Evolutionary conservation across 92 coral and sea anemone species (phyloP), one percentile per base, ranked within the genome.

Genomic region (Siderastrea radians): DNA sequence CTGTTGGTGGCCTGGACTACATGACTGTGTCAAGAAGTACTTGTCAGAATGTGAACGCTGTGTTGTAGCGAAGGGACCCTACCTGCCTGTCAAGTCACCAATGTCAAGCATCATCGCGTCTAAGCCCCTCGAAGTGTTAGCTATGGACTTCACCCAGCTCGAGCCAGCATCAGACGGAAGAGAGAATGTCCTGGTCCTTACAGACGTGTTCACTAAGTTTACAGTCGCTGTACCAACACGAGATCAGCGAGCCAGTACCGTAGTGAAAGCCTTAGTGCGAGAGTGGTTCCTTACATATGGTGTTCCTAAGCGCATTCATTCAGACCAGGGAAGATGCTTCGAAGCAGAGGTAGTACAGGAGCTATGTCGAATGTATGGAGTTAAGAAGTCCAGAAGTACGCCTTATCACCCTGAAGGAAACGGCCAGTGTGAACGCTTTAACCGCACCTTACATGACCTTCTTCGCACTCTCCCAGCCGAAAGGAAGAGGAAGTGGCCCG

Each of bases 291-390:
- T 80, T 10, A 76, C 83, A 45, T 89, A 77, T 82, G 92, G 91
- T 51, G 87, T 87, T 5, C 90, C 90, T 9, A 46, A 86, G 85
- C 2, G 85, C n/a, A 82, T 92, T 78, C 95, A 92, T 85, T 88
- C 95, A 15, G 92, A 92, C 80, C 92, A 88, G 53, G 92, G 95
- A n/a, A 78, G 90, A 26, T 77, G 84, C 11, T 92, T 92, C 26
- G 92, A 92, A 51, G 89, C 90, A 7, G 90, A 87, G 49, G 47
- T 91, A 26, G 84, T 91, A 1, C 52, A 91, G 71, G 95, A 88
- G 14, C 74, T 92, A 47, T 92, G 92, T 58, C 48, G 78, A 1
- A 60, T 72, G 45, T 92, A 86, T 45, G 54, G 54, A 3, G 49
- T 78, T 43, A 78, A 78, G 83, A 78, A 78, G 16, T 78, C 83